A percentile compares a stretch with the other conserved stretches of the same genome.
These are phyloP conservation scores for Entomyzon cyanotis DNA, from an alignment of 2,113 vertebrate genomes.

Conservation along the genomic window DNA sequence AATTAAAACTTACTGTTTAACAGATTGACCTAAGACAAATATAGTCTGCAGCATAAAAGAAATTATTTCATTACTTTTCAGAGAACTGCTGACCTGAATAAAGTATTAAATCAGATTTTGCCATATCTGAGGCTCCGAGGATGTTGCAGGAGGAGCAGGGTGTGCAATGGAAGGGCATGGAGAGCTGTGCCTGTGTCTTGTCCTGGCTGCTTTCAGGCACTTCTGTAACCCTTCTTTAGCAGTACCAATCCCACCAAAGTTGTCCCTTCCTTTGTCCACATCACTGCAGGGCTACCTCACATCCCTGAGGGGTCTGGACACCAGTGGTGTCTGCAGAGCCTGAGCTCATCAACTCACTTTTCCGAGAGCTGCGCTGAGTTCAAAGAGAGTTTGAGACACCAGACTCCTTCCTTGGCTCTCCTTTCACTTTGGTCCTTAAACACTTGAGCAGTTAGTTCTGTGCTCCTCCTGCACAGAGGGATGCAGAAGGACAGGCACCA, in stretches of 20 bases:
- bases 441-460: neutral
- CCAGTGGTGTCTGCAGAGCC: neutral
- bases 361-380: neutral
- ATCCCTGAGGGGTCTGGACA: neutral
- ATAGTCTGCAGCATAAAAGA: neutral
- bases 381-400: neutral
- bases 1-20: constrained; percentile 28
- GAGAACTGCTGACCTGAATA: neutral
- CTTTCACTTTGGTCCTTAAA: neutral
- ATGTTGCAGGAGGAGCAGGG: neutral
- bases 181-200: neutral
- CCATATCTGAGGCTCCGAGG: neutral
- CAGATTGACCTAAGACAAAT: neutral
- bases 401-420: neutral
- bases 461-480: neutral
- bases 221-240: neutral
- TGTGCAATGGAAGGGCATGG: neutral
- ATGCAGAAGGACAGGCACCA: rapidly evolving
- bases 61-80: neutral
- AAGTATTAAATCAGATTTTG: neutral
- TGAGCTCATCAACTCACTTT: rapidly evolving
- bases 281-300: neutral
- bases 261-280: neutral
- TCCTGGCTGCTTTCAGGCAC: neutral
- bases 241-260: neutral